These are phyloP conservation scores for Amiota mariae DNA, from an alignment of 2,888 invertebrate species.

Conservation along the genomic window DNA sequence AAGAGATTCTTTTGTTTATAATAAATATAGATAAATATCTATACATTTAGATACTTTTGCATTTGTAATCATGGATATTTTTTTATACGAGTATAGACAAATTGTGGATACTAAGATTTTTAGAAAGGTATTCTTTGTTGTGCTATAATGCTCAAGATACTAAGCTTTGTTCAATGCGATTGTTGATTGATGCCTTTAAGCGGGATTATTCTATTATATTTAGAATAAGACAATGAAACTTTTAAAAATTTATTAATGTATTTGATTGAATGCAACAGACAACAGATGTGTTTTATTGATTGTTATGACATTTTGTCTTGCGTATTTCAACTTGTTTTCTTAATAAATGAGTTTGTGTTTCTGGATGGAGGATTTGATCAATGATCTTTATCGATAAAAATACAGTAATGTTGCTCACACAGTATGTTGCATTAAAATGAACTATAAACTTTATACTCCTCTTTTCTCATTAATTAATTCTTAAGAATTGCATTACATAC, in stretches of 20 bases:
- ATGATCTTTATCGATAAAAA: no score
- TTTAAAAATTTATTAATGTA: not conserved
- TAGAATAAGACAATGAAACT: not conserved
- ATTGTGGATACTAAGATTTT: not conserved
- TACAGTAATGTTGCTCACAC: no score
- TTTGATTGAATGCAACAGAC: not conserved
- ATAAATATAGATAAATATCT: no score
- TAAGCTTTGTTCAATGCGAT: constrained; percentile 10
- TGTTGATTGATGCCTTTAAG: not conserved
- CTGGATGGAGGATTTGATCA: no score
- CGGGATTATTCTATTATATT: not conserved
- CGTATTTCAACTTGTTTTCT: not conserved
- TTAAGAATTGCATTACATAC: no score
- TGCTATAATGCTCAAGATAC: not conserved
- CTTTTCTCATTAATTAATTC: no score
- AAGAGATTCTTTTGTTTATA: no score
- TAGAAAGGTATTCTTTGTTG: not conserved
- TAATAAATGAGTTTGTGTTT: no score
- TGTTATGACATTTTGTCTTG: not conserved
- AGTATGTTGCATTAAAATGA: no score
- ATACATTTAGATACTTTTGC: no score
- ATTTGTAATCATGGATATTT: not conserved
- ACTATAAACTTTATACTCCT: no score
- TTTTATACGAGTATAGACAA: not conserved
- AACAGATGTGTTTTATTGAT: not conserved